Conservation (phyloP, 2,113 vertebrate species). For the Thalassoma bifasciatum region DNA sequence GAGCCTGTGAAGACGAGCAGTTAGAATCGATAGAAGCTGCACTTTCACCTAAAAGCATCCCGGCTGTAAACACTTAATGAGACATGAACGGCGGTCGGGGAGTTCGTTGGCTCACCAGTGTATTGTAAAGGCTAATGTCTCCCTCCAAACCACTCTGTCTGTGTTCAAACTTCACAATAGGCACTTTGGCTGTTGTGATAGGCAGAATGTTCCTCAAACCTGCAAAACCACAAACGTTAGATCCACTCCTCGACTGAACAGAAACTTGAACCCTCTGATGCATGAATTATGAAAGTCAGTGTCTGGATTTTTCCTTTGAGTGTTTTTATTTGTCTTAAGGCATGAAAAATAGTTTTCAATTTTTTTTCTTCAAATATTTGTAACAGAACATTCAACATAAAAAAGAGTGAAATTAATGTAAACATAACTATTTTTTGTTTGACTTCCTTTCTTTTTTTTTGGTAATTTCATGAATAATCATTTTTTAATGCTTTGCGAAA, state of each 20-base stretch:
- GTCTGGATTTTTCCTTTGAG: no score
- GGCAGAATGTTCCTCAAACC: constrained; percentile 98
- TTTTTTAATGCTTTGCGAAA: no score
- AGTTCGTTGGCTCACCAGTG: constrained; percentile 86
- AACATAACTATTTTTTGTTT: no score
- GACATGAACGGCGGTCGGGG: background rate
- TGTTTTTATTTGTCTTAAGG: no score
- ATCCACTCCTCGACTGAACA: background rate
- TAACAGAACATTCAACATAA: no score
- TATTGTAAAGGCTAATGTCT: constrained; percentile 99
- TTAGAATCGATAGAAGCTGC: background rate
- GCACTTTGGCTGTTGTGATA: constrained; percentile 99
- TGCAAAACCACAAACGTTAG: constrained; percentile 59
- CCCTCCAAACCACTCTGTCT: constrained; percentile 94
- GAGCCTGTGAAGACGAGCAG: constrained; percentile 83
- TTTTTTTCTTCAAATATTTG: no score
- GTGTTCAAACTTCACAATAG: constrained; percentile 99
- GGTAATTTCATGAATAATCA: no score
- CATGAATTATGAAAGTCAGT: no score
- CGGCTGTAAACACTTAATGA: background rate
- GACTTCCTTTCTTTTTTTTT: no score
- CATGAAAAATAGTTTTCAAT: no score
- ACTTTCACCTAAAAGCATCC: background rate
- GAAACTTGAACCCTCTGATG: background rate
- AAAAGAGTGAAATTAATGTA: no score